These are phyloP conservation scores for Bos javanicus DNA, from an alignment of 2,113 vertebrate genomes.

Conservation along the genomic window DNA sequence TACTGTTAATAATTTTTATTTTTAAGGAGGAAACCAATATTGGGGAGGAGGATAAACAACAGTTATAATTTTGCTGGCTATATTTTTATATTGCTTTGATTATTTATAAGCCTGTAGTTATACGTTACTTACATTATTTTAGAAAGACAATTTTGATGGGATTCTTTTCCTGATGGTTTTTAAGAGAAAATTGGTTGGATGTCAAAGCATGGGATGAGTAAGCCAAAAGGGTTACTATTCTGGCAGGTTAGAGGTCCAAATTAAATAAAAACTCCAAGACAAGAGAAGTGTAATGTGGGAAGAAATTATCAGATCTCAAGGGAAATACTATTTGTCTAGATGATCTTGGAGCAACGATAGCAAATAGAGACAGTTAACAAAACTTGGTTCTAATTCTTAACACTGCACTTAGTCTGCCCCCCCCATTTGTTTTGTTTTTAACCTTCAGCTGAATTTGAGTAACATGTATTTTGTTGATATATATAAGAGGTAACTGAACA, in stretches of 20 bases:
- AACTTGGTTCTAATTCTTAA: background rate
- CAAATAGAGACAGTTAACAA: background rate
- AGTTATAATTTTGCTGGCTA: background rate
- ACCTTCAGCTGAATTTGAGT: background rate
- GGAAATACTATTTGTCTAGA: background rate
- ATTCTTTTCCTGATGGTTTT: background rate
- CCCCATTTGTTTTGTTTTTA: background rate
- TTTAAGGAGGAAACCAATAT: background rate
- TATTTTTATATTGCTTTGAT: background rate
- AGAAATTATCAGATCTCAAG: slow-evolving; percentile 16
- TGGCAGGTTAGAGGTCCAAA: slow-evolving; percentile 8
- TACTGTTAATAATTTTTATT: background rate
- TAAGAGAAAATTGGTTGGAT: slow-evolving; percentile 36
- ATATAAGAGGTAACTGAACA: background rate
- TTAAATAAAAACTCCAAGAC: slow-evolving; percentile 29
- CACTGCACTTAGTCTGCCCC: background rate
- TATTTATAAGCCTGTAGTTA: background rate
- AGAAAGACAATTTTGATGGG: background rate
- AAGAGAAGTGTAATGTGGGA: background rate
- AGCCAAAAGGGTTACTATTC: background rate
- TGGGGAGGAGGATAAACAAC: background rate
- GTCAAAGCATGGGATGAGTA: background rate
- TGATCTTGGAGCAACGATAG: background rate
- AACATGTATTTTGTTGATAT: background rate
- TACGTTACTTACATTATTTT: background rate